phyloP scores from a whole-genome alignment of 2,113 vertebrate genomes.

The Syrmaticus mikado region DNA sequence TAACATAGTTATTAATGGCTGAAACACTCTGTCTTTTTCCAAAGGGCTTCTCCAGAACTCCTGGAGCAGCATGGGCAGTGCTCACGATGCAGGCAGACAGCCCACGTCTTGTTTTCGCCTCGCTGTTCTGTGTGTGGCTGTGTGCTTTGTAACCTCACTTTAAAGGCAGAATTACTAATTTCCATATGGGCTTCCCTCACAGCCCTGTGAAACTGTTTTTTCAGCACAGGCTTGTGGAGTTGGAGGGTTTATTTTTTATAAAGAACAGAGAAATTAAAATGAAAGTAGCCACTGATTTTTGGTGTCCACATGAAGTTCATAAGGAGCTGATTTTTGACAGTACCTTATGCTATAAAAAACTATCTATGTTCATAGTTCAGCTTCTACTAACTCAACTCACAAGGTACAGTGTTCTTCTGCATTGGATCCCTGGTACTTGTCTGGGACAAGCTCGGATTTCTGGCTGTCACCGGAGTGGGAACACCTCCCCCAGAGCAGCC shows the following conservation, averaged over 20 bases:
- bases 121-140: constrained; percentile 54
- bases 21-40: neutral
- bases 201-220: neutral
- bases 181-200: constrained; percentile 41
- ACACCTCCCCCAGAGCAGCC: neutral
- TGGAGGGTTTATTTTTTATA: neutral
- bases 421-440: neutral
- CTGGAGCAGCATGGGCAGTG: neutral
- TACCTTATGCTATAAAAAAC: neutral
- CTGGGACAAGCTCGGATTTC: neutral
- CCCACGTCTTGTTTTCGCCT: neutral
- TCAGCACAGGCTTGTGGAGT: neutral
- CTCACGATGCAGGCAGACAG: neutral
- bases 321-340: neutral
- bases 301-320: neutral
- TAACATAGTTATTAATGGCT: neutral
- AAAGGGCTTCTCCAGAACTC: neutral
- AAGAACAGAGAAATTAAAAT: neutral
- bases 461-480: neutral
- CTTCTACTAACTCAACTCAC: neutral
- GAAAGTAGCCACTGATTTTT: neutral
- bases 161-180: constrained; percentile 30
- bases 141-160: constrained; percentile 12
- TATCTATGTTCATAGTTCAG: neutral
- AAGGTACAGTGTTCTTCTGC: neutral